Conservation (phyloP, 1,140 invertebrate species). For the Apis florea region DNA sequence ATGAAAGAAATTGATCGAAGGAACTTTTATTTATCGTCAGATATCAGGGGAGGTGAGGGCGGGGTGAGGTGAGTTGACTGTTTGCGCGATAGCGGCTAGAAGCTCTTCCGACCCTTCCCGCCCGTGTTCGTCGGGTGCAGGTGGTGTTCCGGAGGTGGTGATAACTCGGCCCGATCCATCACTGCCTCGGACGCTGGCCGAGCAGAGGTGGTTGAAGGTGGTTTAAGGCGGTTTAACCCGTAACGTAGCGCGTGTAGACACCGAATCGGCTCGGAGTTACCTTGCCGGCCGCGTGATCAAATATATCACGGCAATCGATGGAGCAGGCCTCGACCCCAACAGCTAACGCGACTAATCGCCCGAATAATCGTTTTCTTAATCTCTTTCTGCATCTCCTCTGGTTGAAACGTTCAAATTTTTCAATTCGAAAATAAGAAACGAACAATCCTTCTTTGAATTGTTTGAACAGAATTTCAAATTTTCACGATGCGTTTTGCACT, state of each 20-base stretch:
- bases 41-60: constrained; percentile 59
- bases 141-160: constrained; percentile 78
- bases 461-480: too few species aligned
- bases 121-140: constrained; percentile 62
- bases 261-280: constrained; percentile 37
- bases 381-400: too few species aligned
- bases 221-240: constrained; percentile 68
- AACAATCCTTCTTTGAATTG: too few species aligned
- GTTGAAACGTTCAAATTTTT: too few species aligned
- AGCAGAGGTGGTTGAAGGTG: constrained; percentile 68
- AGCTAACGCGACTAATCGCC: constrained; percentile 41
- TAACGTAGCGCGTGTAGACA: constrained; percentile 69
- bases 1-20: constrained; percentile 5
- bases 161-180: constrained; percentile 80
- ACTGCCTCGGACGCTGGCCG: constrained; percentile 74
- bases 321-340: constrained; percentile 49
- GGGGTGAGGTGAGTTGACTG: constrained; percentile 67
- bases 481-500: too few species aligned
- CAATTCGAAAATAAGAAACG: too few species aligned
- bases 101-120: constrained; percentile 50
- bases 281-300: constrained; percentile 37
- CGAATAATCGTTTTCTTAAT: constrained; percentile 12
- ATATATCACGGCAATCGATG: constrained; percentile 61
- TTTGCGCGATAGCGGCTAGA: constrained; percentile 69
- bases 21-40: constrained; percentile 74